Evolutionary conservation across 2,888 invertebrate genomes (phyloP), one percentile per base, ranked within the genome.

Genomic region (Agrochola circellaris): DNA sequence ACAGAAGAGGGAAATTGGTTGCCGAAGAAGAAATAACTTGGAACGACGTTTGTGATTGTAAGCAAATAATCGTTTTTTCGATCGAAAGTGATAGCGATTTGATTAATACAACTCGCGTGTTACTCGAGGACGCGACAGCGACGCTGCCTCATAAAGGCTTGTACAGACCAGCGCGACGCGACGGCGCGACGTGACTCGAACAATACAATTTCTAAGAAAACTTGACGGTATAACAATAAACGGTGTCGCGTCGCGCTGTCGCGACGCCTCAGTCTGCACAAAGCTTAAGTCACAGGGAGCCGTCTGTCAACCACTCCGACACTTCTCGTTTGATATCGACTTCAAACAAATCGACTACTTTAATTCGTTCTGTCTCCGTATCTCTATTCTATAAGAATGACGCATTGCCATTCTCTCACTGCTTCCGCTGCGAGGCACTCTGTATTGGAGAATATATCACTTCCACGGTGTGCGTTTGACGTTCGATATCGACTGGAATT

Each of bases 261-360:
- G n/a, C n/a, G n/a, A n/a, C n/a, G n/a, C n/a, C n/a, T n/a, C n/a
- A n/a, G n/a, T n/a, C n/a, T n/a, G n/a, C n/a, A n/a, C n/a, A n/a
- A n/a, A n/a, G n/a, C 34, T 3, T 34, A 86, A 87, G 87, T 87
- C 80, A 82, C 79, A 76, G 70, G 62, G 68, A 73, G 60, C 76
- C 76, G 81, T 80, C 88, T 89, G 88, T 87, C 90, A 84, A 78
- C 76, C 87, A 66, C 88, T 84, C 68, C 65, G 89, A 82, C 86
- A 89, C 84, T 71, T 81, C 83, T 86, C 86, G 79, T 87, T 88
- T 86, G 82, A 81, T 89, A 88, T 83, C 84, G 79, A 84, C 82
- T 82, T 77, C 77, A 80, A 85, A 89, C 85, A 89, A 90, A 90
- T 90, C 87, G 89, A 86, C 82, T 84, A 79, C 84, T 87, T 84